A percentile compares a stretch with the other conserved stretches of the same genome.
phyloP scores from a whole-genome alignment of 2,888 invertebrate genomes.

The Athalia rosae region DNA sequence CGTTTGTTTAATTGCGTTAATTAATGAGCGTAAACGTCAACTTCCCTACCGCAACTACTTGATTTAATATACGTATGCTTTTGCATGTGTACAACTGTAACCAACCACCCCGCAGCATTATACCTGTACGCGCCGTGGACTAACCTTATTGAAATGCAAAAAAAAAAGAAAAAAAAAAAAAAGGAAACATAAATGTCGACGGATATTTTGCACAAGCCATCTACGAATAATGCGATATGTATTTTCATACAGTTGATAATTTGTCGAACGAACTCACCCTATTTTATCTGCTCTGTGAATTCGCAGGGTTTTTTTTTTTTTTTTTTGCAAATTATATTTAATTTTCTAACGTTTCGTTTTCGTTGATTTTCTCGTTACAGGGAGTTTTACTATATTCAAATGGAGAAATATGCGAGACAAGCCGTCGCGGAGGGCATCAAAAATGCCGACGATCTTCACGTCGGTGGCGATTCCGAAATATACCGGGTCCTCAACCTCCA shows the following conservation, averaged over 20 bases:
- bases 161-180: too few relatives aligned
- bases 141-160: too few relatives aligned
- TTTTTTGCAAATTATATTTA: background rate
- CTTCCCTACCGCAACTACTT: conserved; percentile 52
- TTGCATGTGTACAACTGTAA: too few relatives aligned
- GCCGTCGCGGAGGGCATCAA: conserved; percentile 97
- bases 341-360: background rate
- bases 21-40: conserved; percentile 68
- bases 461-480: conserved; percentile 96
- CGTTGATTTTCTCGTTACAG: conserved; percentile 78
- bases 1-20: conserved; percentile 69
- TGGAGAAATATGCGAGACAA: conserved; percentile 99
- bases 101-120: too few relatives aligned
- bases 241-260: too few relatives aligned
- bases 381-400: conserved; percentile 99
- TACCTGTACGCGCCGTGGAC: too few relatives aligned
- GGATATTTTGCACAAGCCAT: too few relatives aligned
- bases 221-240: too few relatives aligned
- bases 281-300: too few relatives aligned
- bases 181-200: too few relatives aligned
- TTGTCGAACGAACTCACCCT: too few relatives aligned
- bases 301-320: too few relatives aligned
- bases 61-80: background rate
- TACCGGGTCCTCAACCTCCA: conserved; percentile 98
- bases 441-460: conserved; percentile 93